Conservation (phyloP, 2,797 vertebrate species). For the Oreonectes daqikongensis region DNA sequence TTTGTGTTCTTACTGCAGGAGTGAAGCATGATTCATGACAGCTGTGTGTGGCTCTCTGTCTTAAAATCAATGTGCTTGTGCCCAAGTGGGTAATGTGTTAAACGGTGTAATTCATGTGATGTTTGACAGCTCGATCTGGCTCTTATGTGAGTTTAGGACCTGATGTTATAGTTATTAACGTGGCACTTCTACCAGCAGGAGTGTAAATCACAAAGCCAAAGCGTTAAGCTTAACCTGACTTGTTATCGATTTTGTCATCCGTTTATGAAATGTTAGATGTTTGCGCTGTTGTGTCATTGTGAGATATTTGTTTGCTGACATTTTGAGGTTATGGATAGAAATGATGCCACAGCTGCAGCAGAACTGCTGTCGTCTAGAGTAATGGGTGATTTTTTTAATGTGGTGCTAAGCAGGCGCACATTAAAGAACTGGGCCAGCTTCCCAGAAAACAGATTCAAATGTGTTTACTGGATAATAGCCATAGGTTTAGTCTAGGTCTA, state of each 20-base stretch:
- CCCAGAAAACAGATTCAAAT: constrained; percentile 12
- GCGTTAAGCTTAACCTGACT: not conserved
- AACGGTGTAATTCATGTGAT: constrained; percentile 40
- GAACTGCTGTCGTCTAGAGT: not conserved
- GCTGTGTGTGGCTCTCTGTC: constrained; percentile 35
- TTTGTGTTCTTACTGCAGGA: not conserved
- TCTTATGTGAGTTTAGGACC: constrained; percentile 16
- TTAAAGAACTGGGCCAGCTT: constrained; percentile 10
- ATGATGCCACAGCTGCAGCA: not conserved
- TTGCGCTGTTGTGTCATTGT: constrained; percentile 5
- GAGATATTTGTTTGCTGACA: not conserved
- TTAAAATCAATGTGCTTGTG: constrained; percentile 48
- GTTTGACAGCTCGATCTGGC: constrained; percentile 41
- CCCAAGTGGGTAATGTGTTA: constrained; percentile 39
- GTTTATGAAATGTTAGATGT: constrained; percentile 17
- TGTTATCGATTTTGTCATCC: constrained; percentile 11
- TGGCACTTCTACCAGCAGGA: not conserved
- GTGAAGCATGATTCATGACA: constrained; percentile 34
- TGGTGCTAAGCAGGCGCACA: not conserved
- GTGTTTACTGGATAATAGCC: not conserved
- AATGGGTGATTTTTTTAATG: not conserved
- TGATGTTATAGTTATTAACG: constrained; percentile 10
- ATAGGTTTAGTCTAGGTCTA: constrained; percentile 16
- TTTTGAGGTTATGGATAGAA: not conserved
- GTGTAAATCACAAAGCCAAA: constrained; percentile 31